These are phyloP conservation scores for Potorous gilbertii DNA, from an alignment of 2,797 vertebrate species.

Conservation along the genomic window DNA sequence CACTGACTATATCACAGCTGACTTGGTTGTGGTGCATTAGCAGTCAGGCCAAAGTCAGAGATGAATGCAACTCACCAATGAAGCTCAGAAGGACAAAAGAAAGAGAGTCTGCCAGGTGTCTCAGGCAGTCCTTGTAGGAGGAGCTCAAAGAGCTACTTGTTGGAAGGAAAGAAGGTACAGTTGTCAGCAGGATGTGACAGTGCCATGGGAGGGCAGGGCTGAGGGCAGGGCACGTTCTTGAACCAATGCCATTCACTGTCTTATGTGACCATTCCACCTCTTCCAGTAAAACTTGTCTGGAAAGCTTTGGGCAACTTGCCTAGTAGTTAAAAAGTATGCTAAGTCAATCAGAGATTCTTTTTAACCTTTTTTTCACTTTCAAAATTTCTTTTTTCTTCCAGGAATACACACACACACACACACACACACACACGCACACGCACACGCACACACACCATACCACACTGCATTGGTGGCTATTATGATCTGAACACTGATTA, in stretches of 20 bases:
- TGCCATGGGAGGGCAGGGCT: not conserved
- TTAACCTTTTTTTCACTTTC: constrained; percentile 3
- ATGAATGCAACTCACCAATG: not conserved
- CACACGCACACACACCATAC: not conserved
- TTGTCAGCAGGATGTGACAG: not conserved
- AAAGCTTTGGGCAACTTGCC: not conserved
- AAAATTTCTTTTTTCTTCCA: constrained; percentile 27
- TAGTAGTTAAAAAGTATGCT: constrained; percentile 1
- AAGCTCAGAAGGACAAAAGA: not conserved
- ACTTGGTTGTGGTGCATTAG: not conserved
- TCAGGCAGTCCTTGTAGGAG: not conserved
- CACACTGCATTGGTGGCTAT: not conserved
- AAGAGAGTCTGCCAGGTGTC: not conserved
- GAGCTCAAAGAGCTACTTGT: not conserved
- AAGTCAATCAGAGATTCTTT: not conserved
- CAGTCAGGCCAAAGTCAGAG: not conserved
- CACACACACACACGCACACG: not conserved
- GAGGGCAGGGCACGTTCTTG: constrained; percentile 39
- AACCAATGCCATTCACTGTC: constrained; percentile 12
- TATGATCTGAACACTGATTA: not conserved
- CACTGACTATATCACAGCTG: not conserved
- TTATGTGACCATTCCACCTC: not conserved
- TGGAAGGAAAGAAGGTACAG: not conserved
- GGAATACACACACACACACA: not conserved
- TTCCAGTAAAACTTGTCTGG: not conserved